These are phyloP conservation scores for Echinarachnius parma DNA, from an alignment of 53 echinoderm and acorn worm species.

Conservation along the genomic window DNA sequence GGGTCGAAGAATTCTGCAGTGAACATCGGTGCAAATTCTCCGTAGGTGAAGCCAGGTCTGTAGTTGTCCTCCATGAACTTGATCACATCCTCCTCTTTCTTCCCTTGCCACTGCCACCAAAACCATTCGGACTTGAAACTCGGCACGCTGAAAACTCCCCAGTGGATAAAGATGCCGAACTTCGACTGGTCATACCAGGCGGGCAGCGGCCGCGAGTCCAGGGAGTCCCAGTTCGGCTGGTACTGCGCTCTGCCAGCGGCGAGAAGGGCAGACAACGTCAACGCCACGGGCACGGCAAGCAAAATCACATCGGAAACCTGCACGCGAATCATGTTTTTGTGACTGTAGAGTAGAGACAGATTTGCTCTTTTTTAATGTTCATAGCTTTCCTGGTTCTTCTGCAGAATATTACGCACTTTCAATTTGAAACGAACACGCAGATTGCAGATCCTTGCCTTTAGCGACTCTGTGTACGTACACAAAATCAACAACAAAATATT, in stretches of 20 bases:
- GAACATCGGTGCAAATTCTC: constrained; percentile 70
- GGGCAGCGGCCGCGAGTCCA: constrained; percentile 70
- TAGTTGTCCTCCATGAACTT: constrained; percentile 79
- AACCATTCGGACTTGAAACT: constrained; percentile 81
- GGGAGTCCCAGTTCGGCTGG: constrained; percentile 73
- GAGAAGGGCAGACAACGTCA: no score
- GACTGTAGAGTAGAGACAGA: no score
- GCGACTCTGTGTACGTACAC: no score
- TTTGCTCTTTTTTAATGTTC: no score
- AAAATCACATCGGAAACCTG: no score
- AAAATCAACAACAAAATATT: no score
- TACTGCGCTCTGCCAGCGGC: constrained; percentile 42
- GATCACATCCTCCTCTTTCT: constrained; percentile 6
- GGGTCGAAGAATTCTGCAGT: constrained; percentile 75
- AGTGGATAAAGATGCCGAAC: constrained; percentile 83
- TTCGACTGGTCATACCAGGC: constrained; percentile 80
- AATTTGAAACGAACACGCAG: no score
- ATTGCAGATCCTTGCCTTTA: no score
- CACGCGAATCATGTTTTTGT: no score
- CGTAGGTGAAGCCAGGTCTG: constrained; percentile 64
- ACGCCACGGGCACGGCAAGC: no score
- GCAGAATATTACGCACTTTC: no score
- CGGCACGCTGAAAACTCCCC: constrained; percentile 85
- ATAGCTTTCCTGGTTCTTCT: no score
- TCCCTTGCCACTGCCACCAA: constrained; percentile 67